Evolutionary conservation across 2,888 invertebrate genomes (phyloP), one percentile per base, ranked within the genome.

Genomic region (Cetonia aurata): DNA sequence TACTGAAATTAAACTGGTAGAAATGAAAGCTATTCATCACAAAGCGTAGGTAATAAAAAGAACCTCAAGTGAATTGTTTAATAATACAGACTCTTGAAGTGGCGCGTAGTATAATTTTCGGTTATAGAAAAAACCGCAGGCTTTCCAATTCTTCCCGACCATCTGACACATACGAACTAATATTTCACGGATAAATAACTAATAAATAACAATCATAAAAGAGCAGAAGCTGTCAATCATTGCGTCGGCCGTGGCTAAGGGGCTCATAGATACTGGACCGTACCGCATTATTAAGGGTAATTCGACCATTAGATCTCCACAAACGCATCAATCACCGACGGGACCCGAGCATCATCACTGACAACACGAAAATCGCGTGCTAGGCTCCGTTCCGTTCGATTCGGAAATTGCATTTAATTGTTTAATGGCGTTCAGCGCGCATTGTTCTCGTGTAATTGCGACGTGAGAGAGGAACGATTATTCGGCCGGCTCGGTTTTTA

Each of bases 391-490:
- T 77, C 76, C 75, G 77, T 77, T 75, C 75, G 77, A 77, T 77
- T 76, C 75, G 77, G 77, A 80, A 80, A 82, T 83, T 82, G 80
- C 81, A 81, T 79, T 81, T 83, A 83, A 83, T 83, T 83, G 82
- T 82, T 82, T 82, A 82, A 83, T 83, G 79, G 82, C 50, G 50
- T 37, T 17, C 15, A n/a, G 74, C 37, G 74, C 37, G 77, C 80
- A 79, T 81, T 82, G 80, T 81, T 81, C 77, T 78, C 71, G 73
- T n/a, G 48, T 56, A 78, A 80, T 79, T 81, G 79, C 77, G n/a
- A 69, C 66, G 68, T 62, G 42, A 55, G 62, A 19, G 31, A 8
- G 31, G 37, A 46, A 60, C 60, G 46, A 60, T 60, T 60, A 60
- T 60, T 41, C 13, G 19, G 60, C 44, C 53, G 31, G 62, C 56